Evolutionary conservation across 2,888 invertebrate genomes (phyloP).

Genomic region (Apotomis betuletana): DNA sequence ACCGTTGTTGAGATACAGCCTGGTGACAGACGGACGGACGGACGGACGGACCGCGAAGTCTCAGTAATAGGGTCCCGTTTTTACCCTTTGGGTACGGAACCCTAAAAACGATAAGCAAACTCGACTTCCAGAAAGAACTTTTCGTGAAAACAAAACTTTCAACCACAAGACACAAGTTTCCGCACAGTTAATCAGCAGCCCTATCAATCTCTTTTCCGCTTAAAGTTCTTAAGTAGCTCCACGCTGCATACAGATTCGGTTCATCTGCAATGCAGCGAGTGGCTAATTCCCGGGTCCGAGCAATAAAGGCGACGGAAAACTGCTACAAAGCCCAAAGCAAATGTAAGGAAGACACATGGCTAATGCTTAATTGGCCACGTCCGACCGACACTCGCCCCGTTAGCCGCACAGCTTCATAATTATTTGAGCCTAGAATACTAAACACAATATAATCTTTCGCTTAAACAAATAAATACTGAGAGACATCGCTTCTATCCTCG

Average conservation of each 20-base stretch:
- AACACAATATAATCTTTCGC: background rate
- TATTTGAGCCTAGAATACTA: constrained; percentile 48
- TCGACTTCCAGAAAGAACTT: background rate
- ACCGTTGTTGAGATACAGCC: too few species aligned
- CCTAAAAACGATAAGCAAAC: background rate
- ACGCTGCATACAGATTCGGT: constrained; percentile 38
- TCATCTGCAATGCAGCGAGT: constrained; percentile 58
- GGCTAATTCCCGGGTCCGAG: constrained; percentile 49
- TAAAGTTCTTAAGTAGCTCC: constrained; percentile 20
- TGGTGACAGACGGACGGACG: too few species aligned
- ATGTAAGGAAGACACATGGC: constrained; percentile 59
- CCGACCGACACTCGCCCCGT: constrained; percentile 44
- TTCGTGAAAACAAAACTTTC: background rate
- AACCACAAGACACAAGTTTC: background rate
- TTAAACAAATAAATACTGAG: too few species aligned
- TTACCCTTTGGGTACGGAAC: too few species aligned
- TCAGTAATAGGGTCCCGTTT: too few species aligned
- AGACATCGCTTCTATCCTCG: too few species aligned
- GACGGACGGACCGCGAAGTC: too few species aligned
- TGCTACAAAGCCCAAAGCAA: constrained; percentile 48
- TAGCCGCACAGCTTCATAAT: constrained; percentile 52
- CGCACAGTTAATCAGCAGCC: constrained; percentile 14
- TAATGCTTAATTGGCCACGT: constrained; percentile 53
- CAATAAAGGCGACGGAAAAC: constrained; percentile 56
- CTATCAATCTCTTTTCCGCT: constrained; percentile 22